These are phyloP conservation scores for Microdon myrmicae DNA, from an alignment of 2,888 invertebrate species.

Conservation along the genomic window DNA sequence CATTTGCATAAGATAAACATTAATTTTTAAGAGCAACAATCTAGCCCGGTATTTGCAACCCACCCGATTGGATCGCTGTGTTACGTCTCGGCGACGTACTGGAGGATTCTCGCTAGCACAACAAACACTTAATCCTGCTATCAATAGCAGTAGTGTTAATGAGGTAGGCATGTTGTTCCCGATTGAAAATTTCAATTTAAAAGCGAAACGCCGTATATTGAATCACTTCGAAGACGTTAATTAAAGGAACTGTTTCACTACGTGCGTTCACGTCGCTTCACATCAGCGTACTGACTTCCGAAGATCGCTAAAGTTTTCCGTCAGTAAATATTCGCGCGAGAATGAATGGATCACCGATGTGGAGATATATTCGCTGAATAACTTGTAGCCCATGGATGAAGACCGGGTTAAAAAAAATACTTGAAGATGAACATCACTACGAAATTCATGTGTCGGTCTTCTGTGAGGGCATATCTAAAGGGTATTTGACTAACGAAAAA, in stretches of 20 bases:
- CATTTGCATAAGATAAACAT: too few relatives aligned
- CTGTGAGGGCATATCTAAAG: too few relatives aligned
- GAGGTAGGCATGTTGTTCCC: neutral
- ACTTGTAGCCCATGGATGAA: too few relatives aligned
- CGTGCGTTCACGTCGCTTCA: slow-evolving; percentile 22
- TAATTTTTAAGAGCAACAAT: too few relatives aligned
- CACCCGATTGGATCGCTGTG: slow-evolving; percentile 29
- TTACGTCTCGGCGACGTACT: slow-evolving; percentile 12
- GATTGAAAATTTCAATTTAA: slow-evolving; percentile 1
- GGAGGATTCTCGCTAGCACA: slow-evolving; percentile 13
- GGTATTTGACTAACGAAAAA: too few relatives aligned
- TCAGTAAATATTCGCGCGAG: neutral
- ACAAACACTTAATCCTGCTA: slow-evolving; percentile 27
- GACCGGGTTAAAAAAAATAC: too few relatives aligned
- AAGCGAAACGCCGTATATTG: too few relatives aligned
- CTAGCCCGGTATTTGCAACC: too few relatives aligned
- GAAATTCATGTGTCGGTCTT: too few relatives aligned
- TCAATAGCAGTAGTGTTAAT: slow-evolving; percentile 14
- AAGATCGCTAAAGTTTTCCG: neutral
- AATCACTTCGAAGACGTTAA: neutral
- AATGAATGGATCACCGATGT: neutral
- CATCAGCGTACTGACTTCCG: slow-evolving; percentile 29
- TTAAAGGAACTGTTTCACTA: neutral
- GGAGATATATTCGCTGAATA: neutral
- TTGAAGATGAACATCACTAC: too few relatives aligned